phyloP scores from a whole-genome alignment of 2,888 invertebrate genomes.

The Molorchus minor region DNA sequence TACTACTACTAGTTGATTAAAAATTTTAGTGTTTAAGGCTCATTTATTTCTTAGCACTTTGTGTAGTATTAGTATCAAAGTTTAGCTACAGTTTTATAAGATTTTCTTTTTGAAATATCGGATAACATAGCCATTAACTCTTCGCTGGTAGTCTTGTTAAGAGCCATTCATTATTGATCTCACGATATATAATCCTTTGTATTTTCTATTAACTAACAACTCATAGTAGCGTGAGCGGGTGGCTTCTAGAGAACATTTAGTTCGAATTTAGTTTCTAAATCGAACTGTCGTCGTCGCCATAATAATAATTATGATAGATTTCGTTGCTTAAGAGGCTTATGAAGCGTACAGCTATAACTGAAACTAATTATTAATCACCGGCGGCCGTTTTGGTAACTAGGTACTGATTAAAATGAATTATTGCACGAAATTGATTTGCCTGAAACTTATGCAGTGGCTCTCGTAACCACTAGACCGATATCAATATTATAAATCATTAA shows the following conservation, averaged over 20 bases:
- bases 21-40: too few species aligned
- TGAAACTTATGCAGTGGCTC: too few species aligned
- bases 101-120: not conserved
- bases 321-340: conserved; percentile 16
- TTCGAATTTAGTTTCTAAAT: conserved; percentile 1
- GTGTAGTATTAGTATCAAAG: conserved; percentile 2
- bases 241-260: not conserved
- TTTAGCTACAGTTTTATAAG: not conserved
- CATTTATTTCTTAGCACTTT: too few species aligned
- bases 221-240: not conserved
- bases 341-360: not conserved
- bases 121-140: too few species aligned
- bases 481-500: too few species aligned
- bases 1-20: too few species aligned
- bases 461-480: too few species aligned
- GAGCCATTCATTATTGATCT: not conserved
- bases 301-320: conserved; percentile 3
- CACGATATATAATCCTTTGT: not conserved
- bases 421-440: too few species aligned
- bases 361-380: conserved; percentile 14
- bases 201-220: not conserved
- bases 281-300: conserved; percentile 10
- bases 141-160: too few species aligned
- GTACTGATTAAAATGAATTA: too few species aligned
- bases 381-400: too few species aligned